Evolutionary conservation across 2,888 invertebrate genomes (phyloP).

Genomic region (Trissolcus brochymenae): DNA sequence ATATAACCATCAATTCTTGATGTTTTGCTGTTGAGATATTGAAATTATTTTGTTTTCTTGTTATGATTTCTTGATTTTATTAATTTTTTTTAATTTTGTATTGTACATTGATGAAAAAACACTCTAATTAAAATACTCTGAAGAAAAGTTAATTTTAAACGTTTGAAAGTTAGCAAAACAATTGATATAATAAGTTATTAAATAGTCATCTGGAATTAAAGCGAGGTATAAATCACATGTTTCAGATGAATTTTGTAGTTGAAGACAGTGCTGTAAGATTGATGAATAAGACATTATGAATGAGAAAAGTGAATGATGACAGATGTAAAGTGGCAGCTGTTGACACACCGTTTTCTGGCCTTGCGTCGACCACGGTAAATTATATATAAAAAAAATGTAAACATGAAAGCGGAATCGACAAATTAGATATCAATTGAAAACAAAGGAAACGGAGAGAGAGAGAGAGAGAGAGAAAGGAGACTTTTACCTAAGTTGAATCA

Average conservation of each 20-base stretch:
- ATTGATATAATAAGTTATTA: too few relatives aligned
- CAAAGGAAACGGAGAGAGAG: too few relatives aligned
- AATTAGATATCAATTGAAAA: background rate
- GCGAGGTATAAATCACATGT: constrained; percentile 1
- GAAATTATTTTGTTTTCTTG: background rate
- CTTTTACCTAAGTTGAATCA: background rate
- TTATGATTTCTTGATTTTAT: too few relatives aligned
- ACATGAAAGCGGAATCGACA: background rate
- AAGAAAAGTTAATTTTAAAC: too few relatives aligned
- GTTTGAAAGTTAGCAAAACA: too few relatives aligned
- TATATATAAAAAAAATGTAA: background rate
- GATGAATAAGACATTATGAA: constrained; percentile 35
- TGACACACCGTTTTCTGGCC: constrained; percentile 22
- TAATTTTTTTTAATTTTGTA: too few relatives aligned
- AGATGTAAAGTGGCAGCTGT: constrained; percentile 34
- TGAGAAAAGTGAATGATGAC: constrained; percentile 24
- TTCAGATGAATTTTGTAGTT: background rate
- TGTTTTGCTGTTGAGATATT: background rate
- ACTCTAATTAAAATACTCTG: too few relatives aligned
- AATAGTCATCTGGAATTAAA: background rate
- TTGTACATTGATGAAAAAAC: too few relatives aligned
- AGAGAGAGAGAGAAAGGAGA: too few relatives aligned
- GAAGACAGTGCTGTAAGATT: constrained; percentile 15
- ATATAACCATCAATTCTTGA: too few relatives aligned
- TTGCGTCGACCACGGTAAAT: background rate